A percentile compares a stretch with the other conserved stretches of the same genome.
Conservation (phyloP, 1,140 invertebrate genomes). For the Reticulitermes speratus region DNA sequence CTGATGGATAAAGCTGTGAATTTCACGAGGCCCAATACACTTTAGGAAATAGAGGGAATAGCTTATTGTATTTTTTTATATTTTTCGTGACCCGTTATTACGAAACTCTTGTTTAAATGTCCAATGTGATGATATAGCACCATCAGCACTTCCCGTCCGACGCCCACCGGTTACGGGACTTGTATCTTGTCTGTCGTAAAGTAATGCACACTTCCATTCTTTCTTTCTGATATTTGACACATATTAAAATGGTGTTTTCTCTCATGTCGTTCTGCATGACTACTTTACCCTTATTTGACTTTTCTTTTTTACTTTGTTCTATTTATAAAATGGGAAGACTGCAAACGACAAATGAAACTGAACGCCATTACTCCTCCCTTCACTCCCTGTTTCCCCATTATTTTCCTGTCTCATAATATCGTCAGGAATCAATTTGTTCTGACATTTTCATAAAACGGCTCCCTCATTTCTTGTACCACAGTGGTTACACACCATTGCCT, state of each 20-base stretch:
- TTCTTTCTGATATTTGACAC: background rate
- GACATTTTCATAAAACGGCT: slow-evolving; percentile 19
- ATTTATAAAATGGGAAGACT: background rate
- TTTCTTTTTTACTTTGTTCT: background rate
- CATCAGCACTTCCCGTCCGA: no score
- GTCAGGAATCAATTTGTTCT: slow-evolving; percentile 19
- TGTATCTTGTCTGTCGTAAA: background rate
- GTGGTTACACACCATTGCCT: background rate
- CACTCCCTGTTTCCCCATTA: background rate
- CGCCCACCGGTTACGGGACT: no score
- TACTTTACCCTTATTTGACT: background rate
- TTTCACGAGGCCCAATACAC: no score
- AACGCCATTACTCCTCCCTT: background rate
- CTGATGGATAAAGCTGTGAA: no score
- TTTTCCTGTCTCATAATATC: background rate
- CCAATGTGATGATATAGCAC: background rate
- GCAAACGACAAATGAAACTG: background rate
- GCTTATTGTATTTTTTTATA: no score
- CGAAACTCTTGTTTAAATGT: background rate
- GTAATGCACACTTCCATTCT: background rate
- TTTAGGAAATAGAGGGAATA: no score
- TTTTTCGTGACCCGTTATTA: background rate
- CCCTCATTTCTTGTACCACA: background rate
- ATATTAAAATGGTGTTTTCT: slow-evolving; percentile 10
- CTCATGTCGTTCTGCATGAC: background rate